Base-by-base conservation (phyloP, 2,797 vertebrate genomes). In the Agapornis canus region DNA sequence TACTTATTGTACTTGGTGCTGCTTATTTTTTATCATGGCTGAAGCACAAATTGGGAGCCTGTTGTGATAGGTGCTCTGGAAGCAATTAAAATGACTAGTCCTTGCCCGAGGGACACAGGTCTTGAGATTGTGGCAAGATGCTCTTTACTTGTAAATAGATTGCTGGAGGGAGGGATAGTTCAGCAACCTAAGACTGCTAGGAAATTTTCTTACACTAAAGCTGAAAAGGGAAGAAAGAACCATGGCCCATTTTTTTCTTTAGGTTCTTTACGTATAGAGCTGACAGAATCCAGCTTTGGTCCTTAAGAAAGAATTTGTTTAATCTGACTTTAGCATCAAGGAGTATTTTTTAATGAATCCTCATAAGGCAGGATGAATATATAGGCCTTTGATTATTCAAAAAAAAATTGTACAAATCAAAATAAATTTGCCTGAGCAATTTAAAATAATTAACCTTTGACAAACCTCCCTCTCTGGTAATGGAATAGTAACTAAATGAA, bases 391-490 rank as follows among this genome's bases (percentile, higher is more conserved):
- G 96, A 97, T 98, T 98, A 97, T 97, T 98, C 93, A 95, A 97
- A 98, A 95, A 82, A 82, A 97, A 97, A 94, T 91, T 97, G 94
- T 98, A 97, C 96, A 97, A 97, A 98, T 98, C 97, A 98, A 98
- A 98, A 98, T 98, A 98, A 97, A 98, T 98, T 98, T 98, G 97
- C 97, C 77, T 70, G 96, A 97, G 97, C 97, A 97, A 98, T 98
- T 98, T 98, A 97, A 98, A 98, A 98, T 98, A 98, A 98, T 98
- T 98, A 98, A 98, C 98, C 98, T 98, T 98, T 98, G 97, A 98
- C 97, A 98, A 98, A 97, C 96, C 96, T 97, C 95, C 84, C 91
- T 97, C 95, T 96, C 96, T 98, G 94, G 96, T 98, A 98, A 98
- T 98, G 97, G 96, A 97, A 96, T 97, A 96, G 97, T 97, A 97